A percentile compares a stretch with the other conserved stretches of the same genome.
Conservation (phyloP, 1,140 invertebrate species). For the Semibalanus balanoides region DNA sequence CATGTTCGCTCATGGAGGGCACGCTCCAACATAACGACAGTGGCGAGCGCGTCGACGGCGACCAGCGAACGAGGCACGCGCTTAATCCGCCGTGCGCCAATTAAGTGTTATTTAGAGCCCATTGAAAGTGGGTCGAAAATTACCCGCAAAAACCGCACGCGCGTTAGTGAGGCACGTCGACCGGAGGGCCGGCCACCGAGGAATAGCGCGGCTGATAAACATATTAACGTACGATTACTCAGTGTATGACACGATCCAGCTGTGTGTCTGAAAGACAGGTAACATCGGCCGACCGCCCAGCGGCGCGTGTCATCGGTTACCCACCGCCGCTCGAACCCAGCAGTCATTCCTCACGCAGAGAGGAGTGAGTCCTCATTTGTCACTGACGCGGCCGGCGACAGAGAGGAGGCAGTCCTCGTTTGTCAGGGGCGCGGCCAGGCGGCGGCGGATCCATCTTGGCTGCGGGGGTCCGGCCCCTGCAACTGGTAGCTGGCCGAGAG, state of each 20-base stretch:
- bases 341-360: background rate
- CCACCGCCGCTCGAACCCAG: too few relatives aligned
- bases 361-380: background rate
- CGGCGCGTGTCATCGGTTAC: background rate
- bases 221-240: background rate
- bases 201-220: background rate
- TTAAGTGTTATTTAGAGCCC: background rate
- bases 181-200: background rate
- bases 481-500: too few relatives aligned
- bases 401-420: too few relatives aligned
- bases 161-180: background rate
- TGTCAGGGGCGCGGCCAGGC: too few relatives aligned
- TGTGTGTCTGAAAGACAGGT: too few relatives aligned
- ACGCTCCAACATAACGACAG: background rate
- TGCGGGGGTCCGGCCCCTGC: too few relatives aligned
- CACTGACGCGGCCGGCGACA: background rate
- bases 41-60: background rate
- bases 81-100: background rate
- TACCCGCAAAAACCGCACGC: background rate
- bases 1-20: background rate
- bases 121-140: background rate
- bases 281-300: too few relatives aligned
- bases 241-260: background rate
- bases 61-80: background rate
- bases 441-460: background rate